Percentiles rank a stretch among this genome's conserved stretches.
These are phyloP conservation scores for Enteromius treurensis DNA, from an alignment of 2,797 vertebrate species.

Conservation along the genomic window DNA sequence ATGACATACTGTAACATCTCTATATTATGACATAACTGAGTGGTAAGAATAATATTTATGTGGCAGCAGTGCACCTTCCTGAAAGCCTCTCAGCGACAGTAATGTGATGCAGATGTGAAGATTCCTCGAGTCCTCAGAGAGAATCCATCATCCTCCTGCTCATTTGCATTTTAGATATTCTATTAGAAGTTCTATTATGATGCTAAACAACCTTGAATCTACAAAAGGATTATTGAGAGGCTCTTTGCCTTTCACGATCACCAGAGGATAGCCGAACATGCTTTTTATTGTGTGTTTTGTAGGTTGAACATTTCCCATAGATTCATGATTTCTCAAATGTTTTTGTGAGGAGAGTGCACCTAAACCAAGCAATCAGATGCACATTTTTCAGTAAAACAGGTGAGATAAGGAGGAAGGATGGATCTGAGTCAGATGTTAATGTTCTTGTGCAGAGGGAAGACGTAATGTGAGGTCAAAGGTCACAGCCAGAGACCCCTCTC, in stretches of 20 bases:
- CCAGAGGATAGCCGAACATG: slow-evolving; percentile 6
- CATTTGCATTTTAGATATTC: slow-evolving; percentile 33
- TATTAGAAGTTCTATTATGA: neutral
- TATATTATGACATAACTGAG: neutral
- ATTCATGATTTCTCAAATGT: neutral
- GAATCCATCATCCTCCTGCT: neutral
- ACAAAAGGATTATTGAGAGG: neutral
- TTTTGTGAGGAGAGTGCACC: neutral
- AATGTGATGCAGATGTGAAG: slow-evolving; percentile 9
- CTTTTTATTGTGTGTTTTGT: neutral
- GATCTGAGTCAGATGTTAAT: neutral
- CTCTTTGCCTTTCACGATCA: slow-evolving; percentile 29
- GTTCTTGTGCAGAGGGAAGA: neutral
- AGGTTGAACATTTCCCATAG: neutral
- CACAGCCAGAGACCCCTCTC: neutral
- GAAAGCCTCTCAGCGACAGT: neutral
- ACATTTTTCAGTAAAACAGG: neutral
- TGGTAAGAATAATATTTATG: neutral
- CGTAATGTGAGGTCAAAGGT: slow-evolving; percentile 28
- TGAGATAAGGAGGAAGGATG: neutral
- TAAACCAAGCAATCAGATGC: neutral
- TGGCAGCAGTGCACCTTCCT: neutral
- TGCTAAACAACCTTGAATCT: slow-evolving; percentile 16
- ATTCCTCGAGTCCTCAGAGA: slow-evolving; percentile 20
- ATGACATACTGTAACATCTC: neutral